Base-by-base conservation (phyloP, 64 coral and sea anemone genomes). In the Pachyseris speciosa region DNA sequence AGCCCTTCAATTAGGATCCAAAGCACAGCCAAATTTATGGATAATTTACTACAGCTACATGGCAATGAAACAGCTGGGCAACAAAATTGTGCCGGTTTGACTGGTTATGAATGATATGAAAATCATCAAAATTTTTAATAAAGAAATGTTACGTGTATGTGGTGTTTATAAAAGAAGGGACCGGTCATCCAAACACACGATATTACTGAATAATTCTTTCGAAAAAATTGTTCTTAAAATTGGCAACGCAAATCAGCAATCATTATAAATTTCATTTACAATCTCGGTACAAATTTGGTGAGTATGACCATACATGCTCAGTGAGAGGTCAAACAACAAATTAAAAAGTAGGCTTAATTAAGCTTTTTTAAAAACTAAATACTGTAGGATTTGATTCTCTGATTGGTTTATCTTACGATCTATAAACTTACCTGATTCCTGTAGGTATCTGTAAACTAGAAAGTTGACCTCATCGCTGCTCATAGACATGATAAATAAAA, bases 381-480 rank as follows among this genome's bases (percentile, higher is more conserved):
- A n/a, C 7, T 12, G n/a, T 39, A 84, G 4, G 10, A 66, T 66
- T 33, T 16, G 12, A 28, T 25, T 66, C 10, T 43, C 22, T 22
- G 71, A 48, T 36, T 26, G 33, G 83, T 59, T 31, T 24, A 66
- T 9, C 73, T 33, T 16, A 59, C 19, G 33, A 26, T 69, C 25
- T 38, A 37, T 37, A 48, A 44, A 76, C 72, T 88, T 69, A 99
- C 97, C 97, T 88, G 97, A 99, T 86, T 99, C 97, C 72, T 99
- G 97, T 47, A 99, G 93, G 87, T 99, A 99, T 79, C 97, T 87
- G 87, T 99, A 99, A 73, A 99, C 97, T 75, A 99, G 67, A 90
- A 95, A 99, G 74, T 99, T 99, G 50, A 99, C 97, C 91, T 99
- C 97, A 89, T 99, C 97, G 67, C 97, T 99, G 72, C 74, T 99